Conservation (phyloP, 2,113 vertebrate species). For the Microcebus lehilahytsara region DNA sequence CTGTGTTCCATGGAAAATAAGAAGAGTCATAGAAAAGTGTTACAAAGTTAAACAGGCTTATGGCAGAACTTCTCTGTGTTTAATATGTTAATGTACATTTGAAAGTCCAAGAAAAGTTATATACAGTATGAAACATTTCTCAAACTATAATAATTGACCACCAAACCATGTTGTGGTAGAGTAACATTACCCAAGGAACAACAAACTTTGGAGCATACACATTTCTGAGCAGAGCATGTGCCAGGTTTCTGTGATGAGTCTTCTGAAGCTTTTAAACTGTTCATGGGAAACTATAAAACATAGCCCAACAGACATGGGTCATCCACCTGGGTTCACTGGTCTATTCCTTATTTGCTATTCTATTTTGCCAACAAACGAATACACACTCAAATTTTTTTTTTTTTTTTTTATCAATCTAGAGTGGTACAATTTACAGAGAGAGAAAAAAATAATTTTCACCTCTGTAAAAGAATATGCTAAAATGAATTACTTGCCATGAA, state of each 20-base stretch:
- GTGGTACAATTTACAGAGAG: background rate
- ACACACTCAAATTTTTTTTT: background rate
- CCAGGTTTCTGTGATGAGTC: background rate
- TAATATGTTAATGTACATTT: background rate
- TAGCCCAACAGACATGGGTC: background rate
- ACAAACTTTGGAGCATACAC: background rate
- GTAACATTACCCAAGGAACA: background rate
- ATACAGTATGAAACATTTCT: background rate
- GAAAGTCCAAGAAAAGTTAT: background rate
- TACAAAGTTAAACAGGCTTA: background rate
- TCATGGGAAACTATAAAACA: background rate
- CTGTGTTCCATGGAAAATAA: background rate
- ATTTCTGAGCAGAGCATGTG: background rate
- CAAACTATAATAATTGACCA: background rate
- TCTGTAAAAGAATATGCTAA: background rate
- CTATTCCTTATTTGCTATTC: background rate
- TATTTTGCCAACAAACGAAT: background rate
- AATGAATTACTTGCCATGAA: background rate
- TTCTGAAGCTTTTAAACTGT: background rate
- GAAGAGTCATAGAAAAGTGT: background rate
- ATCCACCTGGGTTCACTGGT: background rate
- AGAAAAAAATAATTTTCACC: background rate
- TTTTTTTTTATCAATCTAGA: background rate
- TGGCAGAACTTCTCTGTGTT: background rate
- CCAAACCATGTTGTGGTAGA: background rate